These are phyloP conservation scores for Pao palembangensis DNA, from an alignment of 2,113 vertebrate genomes.

Conservation along the genomic window DNA sequence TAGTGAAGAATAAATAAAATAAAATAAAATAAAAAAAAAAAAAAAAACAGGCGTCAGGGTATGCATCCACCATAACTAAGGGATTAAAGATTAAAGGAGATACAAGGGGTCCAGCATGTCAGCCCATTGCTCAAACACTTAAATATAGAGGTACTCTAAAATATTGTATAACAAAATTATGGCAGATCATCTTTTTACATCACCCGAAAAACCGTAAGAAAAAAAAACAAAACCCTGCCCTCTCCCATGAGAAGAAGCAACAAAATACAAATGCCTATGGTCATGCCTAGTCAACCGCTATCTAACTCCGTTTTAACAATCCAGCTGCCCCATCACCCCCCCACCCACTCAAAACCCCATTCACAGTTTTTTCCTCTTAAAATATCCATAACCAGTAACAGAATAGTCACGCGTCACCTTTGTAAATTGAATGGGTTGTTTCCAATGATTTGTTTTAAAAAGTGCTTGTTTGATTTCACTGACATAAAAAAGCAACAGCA, in stretches of 20 bases:
- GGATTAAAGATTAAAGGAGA: constrained; percentile 37
- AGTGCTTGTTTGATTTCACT: constrained; percentile 79
- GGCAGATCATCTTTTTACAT: constrained; percentile 67
- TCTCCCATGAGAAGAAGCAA: constrained; percentile 44
- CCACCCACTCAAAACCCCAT: constrained; percentile 25
- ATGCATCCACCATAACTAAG: constrained; percentile 40
- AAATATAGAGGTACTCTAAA: constrained; percentile 75
- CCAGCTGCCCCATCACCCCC: constrained; percentile 9
- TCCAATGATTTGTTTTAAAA: constrained; percentile 67
- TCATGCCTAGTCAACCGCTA: constrained; percentile 47
- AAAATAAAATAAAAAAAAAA: constrained; percentile 52
- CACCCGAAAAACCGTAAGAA: constrained; percentile 56
- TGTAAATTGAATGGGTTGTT: constrained; percentile 63
- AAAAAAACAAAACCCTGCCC: constrained; percentile 18
- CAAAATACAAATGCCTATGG: constrained; percentile 63
- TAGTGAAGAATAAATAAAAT: constrained; percentile 69
- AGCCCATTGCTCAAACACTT: constrained; percentile 67
- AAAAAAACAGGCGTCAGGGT: constrained; percentile 22
- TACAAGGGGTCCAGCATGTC: constrained; percentile 65
- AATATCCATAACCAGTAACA: constrained; percentile 58
- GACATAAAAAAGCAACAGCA: constrained; percentile 63
- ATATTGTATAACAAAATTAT: constrained; percentile 70
- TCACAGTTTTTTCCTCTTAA: constrained; percentile 78
- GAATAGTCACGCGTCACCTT: constrained; percentile 57
- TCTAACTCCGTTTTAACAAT: constrained; percentile 32